Conservation (phyloP, 2,113 vertebrate species). For the Reinhardtius hippoglossoides region DNA sequence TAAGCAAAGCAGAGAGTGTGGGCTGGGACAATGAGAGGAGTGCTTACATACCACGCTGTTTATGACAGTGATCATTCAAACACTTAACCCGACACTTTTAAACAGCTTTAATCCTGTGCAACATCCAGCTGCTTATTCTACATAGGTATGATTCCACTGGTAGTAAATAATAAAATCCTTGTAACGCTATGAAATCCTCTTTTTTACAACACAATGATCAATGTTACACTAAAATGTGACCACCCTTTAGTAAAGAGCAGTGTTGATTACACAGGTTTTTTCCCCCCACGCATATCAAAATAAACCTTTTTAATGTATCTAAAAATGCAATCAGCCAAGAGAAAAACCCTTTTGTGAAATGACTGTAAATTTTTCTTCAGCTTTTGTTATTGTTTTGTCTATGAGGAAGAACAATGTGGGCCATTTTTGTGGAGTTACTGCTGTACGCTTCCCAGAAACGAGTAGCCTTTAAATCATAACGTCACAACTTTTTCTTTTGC, state of each 20-base stretch:
- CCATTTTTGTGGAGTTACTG: not conserved
- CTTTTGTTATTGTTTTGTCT: constrained; percentile 3
- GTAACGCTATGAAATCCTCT: not conserved
- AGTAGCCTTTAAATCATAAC: not conserved
- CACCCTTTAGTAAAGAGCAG: not conserved
- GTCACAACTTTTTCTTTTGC: not conserved
- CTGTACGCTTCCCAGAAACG: constrained; percentile 9
- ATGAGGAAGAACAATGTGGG: not conserved
- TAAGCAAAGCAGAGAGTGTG: constrained; percentile 42
- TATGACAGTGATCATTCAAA: constrained; percentile 63
- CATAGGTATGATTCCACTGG: not conserved
- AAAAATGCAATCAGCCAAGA: not conserved
- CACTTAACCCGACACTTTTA: constrained; percentile 32
- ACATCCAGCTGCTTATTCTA: not conserved
- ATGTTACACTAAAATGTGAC: not conserved
- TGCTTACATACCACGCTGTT: constrained; percentile 58
- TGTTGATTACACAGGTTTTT: not conserved
- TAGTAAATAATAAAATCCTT: not conserved
- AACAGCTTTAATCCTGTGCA: constrained; percentile 4
- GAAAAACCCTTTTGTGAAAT: not conserved
- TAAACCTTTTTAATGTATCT: not conserved
- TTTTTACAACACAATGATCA: not conserved
- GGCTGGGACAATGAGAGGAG: constrained; percentile 35
- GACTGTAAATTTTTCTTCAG: not conserved
- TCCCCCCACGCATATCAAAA: not conserved